Evolutionary conservation across 2,113 vertebrate genomes (phyloP).

Genomic region (Apaloderma vittatum): DNA sequence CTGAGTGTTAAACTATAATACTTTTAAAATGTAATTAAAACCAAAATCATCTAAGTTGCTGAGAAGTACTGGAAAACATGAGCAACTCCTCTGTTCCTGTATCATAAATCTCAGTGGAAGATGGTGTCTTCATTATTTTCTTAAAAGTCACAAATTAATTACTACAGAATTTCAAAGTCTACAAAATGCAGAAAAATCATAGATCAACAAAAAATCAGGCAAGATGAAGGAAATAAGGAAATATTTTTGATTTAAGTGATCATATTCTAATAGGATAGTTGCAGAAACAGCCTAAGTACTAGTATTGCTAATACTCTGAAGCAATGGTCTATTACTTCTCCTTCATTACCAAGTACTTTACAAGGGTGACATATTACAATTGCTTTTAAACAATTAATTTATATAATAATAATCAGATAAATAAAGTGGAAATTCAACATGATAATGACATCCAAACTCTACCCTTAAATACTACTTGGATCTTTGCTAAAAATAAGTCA

Average conservation of each 20-base stretch:
- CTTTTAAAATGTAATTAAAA: background rate
- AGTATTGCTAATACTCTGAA: background rate
- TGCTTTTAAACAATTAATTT: background rate
- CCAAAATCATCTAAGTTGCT: rapidly evolving
- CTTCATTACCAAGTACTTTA: background rate
- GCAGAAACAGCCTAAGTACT: background rate
- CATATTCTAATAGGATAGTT: background rate
- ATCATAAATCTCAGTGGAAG: background rate
- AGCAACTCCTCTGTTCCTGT: background rate
- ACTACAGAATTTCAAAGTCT: background rate
- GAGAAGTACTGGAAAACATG: background rate
- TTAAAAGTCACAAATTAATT: background rate
- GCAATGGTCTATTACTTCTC: background rate
- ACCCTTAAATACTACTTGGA: background rate
- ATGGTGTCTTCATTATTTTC: background rate
- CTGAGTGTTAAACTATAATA: background rate
- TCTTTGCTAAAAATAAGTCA: background rate
- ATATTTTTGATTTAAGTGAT: background rate
- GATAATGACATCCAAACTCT: background rate
- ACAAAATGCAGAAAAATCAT: background rate
- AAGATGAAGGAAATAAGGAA: background rate
- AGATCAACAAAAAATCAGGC: background rate
- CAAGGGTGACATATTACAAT: background rate
- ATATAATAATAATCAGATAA: background rate
- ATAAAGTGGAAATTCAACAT: background rate